Base-by-base conservation (phyloP, 1,140 invertebrate genomes). In the Scylla paramamosain region DNA sequence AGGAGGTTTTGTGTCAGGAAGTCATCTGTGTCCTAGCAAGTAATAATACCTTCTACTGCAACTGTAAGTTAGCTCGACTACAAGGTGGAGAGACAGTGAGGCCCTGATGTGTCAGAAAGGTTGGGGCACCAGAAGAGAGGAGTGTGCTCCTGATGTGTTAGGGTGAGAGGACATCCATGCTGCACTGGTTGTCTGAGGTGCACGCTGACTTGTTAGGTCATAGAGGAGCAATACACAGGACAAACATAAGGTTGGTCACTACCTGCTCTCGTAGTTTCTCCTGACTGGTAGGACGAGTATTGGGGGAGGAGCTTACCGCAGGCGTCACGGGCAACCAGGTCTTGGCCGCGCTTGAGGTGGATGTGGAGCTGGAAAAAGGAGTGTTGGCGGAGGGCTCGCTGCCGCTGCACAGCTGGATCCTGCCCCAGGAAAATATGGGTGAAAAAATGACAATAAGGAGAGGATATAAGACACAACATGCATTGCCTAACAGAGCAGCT, bases 271-370 rank as follows among this genome's bases (percentile, higher is more conserved):
- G 83, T 52, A 82, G 91, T 88, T 91, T 95, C 94, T 95, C 94
- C 94, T 92, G 94, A 92, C 46, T 92, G 94, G 94, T 92, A 95
- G 94, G 91, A 92, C 87, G 94, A 93, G 94, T 92, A 95, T 67
- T 92, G 91, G 94, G 91, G 84, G 94, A 95, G 94, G 97, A 86
- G 83, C 96, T 95, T 93, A 99, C 99, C 99, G 97, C 98, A 99
- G 97, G 99, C 98, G 97, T 99, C 99, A 98, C 99, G 98, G 39
- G 99, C 98, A 32, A 99, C 98, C 96, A 99, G 97, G 97, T 99
- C 98, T 96, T 98, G 98, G 83, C 99, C 99, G 96, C 98, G 98
- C 96, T 98, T 98, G 93, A 99, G 97, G 97, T 99, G 98, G 96
- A 99, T 97, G 95, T 98, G 98, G 83, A 99, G 97, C 97, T 99